phyloP scores from a whole-genome alignment of 2,797 vertebrate species.

The Rhabdophis nuchalis region DNA sequence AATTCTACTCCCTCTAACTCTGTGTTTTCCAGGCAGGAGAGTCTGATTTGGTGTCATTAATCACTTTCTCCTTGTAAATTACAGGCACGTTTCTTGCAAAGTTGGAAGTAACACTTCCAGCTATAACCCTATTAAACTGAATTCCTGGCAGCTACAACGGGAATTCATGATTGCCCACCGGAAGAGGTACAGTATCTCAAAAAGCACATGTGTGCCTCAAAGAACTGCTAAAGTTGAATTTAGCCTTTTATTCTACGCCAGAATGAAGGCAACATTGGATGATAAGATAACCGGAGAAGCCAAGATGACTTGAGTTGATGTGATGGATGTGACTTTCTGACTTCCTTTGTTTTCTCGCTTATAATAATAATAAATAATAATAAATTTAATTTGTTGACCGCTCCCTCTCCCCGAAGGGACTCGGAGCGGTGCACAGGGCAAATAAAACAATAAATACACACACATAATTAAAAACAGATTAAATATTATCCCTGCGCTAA shows the following conservation, averaged over 20 bases:
- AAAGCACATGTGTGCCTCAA: slow-evolving; percentile 41
- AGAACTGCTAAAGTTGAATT: slow-evolving; percentile 45
- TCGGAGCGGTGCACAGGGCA: too few species aligned
- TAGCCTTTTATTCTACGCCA: slow-evolving; percentile 34
- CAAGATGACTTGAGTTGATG: background rate
- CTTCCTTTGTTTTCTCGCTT: background rate
- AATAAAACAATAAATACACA: too few species aligned
- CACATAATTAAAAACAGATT: too few species aligned
- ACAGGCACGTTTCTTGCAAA: slow-evolving; percentile 58
- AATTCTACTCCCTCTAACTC: slow-evolving; percentile 30
- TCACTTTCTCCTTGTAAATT: slow-evolving; percentile 59
- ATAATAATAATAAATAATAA: too few species aligned
- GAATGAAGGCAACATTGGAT: slow-evolving; percentile 37
- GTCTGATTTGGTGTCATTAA: slow-evolving; percentile 57
- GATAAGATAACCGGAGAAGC: slow-evolving; percentile 41
- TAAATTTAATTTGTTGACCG: too few species aligned
- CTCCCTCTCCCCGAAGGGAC: too few species aligned
- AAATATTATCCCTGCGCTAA: too few species aligned
- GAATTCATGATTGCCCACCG: slow-evolving; percentile 45
- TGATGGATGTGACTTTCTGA: background rate
- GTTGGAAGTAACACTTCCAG: slow-evolving; percentile 46
- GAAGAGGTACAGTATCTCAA: slow-evolving; percentile 41
- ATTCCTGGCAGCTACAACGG: slow-evolving; percentile 56
- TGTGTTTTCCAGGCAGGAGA: slow-evolving; percentile 43
- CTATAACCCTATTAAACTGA: slow-evolving; percentile 61